phyloP scores from a whole-genome alignment of 2,888 invertebrate genomes.

The Xestoiulus laeticollis region DNA sequence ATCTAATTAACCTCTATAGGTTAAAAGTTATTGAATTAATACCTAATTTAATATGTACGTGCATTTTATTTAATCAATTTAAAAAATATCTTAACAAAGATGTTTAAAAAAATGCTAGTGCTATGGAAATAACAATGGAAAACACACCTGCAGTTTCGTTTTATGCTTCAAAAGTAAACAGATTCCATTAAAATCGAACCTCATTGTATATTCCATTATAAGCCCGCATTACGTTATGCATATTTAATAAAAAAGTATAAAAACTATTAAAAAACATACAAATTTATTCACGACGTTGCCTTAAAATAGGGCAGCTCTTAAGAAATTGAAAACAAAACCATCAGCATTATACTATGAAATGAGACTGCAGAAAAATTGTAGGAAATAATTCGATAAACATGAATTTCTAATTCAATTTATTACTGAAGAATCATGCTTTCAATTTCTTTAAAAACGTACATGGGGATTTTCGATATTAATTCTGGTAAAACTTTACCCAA shows the following conservation, averaged over 20 bases:
- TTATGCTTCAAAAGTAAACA: neutral
- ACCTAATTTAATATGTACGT: neutral
- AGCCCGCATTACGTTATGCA: constrained; percentile 19
- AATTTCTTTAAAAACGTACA: neutral
- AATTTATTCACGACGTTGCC: neutral
- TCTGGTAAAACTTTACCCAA: too few species aligned
- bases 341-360: neutral
- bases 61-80: neutral
- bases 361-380: neutral
- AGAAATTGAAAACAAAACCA: neutral
- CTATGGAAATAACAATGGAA: neutral
- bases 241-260: neutral
- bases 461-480: neutral
- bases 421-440: neutral
- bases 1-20: neutral
- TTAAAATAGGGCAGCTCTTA: neutral
- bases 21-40: neutral
- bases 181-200: neutral
- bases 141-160: neutral
- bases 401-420: neutral
- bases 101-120: neutral
- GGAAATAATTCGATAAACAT: neutral
- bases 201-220: neutral
- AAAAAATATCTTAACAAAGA: neutral
- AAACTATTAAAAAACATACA: neutral